Percentiles rank a stretch among this genome's conserved stretches.
phyloP scores from a whole-genome alignment of 2,797 vertebrate genomes.

The Alosa sapidissima region DNA sequence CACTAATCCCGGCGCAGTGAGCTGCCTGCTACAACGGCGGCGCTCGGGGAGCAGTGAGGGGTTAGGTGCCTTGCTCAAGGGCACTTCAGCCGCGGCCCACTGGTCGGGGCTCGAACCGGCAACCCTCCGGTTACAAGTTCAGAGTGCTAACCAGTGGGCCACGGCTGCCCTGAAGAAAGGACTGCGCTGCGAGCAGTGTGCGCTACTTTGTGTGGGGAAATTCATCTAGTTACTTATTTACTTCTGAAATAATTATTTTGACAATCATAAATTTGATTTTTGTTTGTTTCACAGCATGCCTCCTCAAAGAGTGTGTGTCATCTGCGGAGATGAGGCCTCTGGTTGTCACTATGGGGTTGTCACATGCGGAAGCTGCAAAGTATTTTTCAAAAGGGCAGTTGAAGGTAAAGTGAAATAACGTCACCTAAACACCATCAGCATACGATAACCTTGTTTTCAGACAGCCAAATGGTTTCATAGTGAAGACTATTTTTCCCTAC shows the following conservation, averaged over 20 bases:
- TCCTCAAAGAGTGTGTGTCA: constrained; percentile 90
- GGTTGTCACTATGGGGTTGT: constrained; percentile 97
- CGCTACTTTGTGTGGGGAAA: background rate
- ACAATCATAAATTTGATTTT: background rate
- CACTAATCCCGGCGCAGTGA: too few relatives aligned
- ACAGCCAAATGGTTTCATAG: background rate
- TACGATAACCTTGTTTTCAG: background rate
- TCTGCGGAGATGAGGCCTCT: constrained; percentile 95
- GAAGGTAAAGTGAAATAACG: constrained; percentile 80
- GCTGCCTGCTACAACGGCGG: too few relatives aligned
- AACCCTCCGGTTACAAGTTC: too few relatives aligned
- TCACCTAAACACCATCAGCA: background rate
- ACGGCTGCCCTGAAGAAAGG: too few relatives aligned
- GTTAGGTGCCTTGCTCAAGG: too few relatives aligned
- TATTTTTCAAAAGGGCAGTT: constrained; percentile 98
- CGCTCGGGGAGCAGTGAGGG: too few relatives aligned
- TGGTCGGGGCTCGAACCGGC: too few relatives aligned
- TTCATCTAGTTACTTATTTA: too few relatives aligned
- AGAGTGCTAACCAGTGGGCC: too few relatives aligned
- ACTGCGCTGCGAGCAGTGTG: too few relatives aligned
- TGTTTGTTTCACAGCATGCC: constrained; percentile 63
- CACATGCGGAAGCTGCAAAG: constrained; percentile 98
- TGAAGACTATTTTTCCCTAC: background rate
- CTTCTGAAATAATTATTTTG: background rate
- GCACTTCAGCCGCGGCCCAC: too few relatives aligned